Conservation (phyloP, 2,888 invertebrate species). For the Augiades crinisus region DNA sequence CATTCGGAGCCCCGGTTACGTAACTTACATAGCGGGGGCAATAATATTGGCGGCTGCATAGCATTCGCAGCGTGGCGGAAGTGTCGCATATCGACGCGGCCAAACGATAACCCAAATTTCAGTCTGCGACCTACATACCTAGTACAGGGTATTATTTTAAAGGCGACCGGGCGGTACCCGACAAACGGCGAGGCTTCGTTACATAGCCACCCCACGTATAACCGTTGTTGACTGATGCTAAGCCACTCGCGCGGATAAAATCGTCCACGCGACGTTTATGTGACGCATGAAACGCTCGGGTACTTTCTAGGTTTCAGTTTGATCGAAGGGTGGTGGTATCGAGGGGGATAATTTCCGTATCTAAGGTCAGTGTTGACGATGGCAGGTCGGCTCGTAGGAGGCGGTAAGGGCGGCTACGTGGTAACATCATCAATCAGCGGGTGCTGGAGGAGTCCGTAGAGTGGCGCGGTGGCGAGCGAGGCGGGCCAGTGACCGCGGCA, state of each 20-base stretch:
- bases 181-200: conserved; percentile 48
- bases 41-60: conserved; percentile 63
- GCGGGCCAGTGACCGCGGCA: conserved; percentile 78
- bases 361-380: conserved; percentile 33
- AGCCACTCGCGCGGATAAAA: conserved; percentile 27
- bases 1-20: conserved; percentile 49
- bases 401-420: conserved; percentile 30
- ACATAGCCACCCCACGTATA: conserved; percentile 39
- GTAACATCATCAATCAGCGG: conserved; percentile 30
- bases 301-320: conserved; percentile 33
- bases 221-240: conserved; percentile 45
- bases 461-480: conserved; percentile 42
- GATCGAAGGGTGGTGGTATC: conserved; percentile 29
- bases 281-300: conserved; percentile 27
- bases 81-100: conserved; percentile 74
- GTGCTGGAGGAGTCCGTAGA: conserved; percentile 41
- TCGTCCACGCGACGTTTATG: conserved; percentile 25
- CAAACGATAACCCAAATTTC: conserved; percentile 77
- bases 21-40: conserved; percentile 49
- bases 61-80: conserved; percentile 65
- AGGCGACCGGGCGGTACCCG: conserved; percentile 52
- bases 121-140: conserved; percentile 75
- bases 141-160: conserved; percentile 61
- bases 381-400: conserved; percentile 15
- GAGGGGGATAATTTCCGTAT: conserved; percentile 15